These are phyloP conservation scores for Agonum fuliginosum DNA, from an alignment of 2,888 invertebrate genomes.

Conservation along the genomic window DNA sequence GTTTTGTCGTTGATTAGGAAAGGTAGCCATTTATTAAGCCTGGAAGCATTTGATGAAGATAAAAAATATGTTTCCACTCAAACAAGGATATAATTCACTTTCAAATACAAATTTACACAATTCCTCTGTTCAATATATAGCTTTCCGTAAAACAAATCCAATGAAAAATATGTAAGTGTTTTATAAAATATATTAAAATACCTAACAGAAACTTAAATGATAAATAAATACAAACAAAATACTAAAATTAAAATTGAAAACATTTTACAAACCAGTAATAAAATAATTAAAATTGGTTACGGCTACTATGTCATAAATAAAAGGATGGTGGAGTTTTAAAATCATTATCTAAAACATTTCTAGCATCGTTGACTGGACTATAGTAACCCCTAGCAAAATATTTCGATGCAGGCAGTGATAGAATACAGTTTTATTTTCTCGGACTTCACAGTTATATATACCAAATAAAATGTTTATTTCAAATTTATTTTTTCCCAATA, in stretches of 20 bases:
- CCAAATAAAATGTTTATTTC: background rate
- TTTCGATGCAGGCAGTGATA: slow-evolving; percentile 40
- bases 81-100: background rate
- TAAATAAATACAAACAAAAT: slow-evolving; percentile 31
- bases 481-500: slow-evolving; percentile 1
- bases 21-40: slow-evolving; percentile 11
- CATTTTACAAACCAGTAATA: slow-evolving; percentile 7
- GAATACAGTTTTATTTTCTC: slow-evolving; percentile 6
- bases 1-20: background rate
- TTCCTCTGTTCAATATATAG: slow-evolving; percentile 32
- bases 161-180: slow-evolving; percentile 30
- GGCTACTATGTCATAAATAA: slow-evolving; percentile 1
- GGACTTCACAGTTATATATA: background rate
- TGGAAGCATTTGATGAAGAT: background rate
- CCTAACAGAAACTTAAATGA: slow-evolving; percentile 38
- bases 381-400: slow-evolving; percentile 28
- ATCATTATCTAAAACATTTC: background rate
- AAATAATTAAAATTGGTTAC: background rate
- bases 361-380: slow-evolving; percentile 16
- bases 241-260: slow-evolving; percentile 29
- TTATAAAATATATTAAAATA: slow-evolving; percentile 42
- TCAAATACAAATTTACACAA: background rate
- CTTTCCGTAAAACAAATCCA: slow-evolving; percentile 1
- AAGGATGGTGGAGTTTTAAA: background rate
- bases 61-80: background rate